These are phyloP conservation scores for Corvus cornix DNA, from an alignment of 2,113 vertebrate genomes.

Conservation along the genomic window DNA sequence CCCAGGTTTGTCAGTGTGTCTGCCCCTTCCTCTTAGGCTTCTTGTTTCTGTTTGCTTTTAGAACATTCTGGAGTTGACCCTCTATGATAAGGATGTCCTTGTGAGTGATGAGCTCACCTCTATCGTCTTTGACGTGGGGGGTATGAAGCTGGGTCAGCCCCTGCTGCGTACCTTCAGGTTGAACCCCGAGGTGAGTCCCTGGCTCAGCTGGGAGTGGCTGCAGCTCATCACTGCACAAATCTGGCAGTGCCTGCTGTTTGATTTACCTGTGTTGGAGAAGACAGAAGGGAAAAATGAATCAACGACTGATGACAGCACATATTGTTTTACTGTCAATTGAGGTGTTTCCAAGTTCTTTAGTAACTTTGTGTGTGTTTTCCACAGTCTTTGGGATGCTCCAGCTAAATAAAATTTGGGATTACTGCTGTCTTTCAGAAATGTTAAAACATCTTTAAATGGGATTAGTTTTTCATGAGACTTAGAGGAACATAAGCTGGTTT, in stretches of 20 bases:
- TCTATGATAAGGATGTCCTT: constrained; percentile 75
- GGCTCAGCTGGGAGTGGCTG: neutral
- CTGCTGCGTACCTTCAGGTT: constrained; percentile 60
- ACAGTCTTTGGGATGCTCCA: neutral
- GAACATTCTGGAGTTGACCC: constrained; percentile 75
- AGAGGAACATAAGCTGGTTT: neutral
- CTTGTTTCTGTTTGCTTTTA: constrained; percentile 18
- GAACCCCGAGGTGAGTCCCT: constrained; percentile 61
- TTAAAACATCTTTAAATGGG: neutral
- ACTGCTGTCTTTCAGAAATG: neutral
- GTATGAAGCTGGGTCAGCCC: constrained; percentile 51
- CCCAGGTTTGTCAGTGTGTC: neutral
- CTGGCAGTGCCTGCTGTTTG: neutral
- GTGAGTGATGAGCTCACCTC: constrained; percentile 58
- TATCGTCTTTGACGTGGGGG: constrained; percentile 67
- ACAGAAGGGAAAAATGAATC: neutral
- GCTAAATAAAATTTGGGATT: neutral
- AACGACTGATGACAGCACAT: neutral
- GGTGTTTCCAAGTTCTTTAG: neutral
- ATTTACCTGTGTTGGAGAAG: neutral
- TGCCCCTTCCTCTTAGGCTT: neutral
- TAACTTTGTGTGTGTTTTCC: neutral
- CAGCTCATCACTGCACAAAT: neutral
- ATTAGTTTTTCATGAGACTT: neutral
- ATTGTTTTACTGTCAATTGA: neutral